Base-by-base conservation (phyloP, 2,797 vertebrate species). In the Loris lydekkerianus region DNA sequence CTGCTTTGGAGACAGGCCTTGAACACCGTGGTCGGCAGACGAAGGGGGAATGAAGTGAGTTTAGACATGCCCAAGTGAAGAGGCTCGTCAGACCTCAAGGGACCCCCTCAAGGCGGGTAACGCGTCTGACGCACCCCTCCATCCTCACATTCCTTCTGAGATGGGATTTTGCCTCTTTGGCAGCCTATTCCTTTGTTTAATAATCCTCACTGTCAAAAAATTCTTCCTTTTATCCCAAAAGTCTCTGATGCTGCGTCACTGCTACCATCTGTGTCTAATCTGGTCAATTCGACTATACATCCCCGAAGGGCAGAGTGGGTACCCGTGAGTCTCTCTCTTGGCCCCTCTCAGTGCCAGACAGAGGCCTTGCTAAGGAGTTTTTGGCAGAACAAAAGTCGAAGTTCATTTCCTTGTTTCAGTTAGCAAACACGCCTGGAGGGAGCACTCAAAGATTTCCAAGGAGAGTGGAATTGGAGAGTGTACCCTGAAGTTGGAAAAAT, bases 71-170 rank as follows among this genome's bases (percentile, higher is more conserved):
- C 43, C 46, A 4, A 2, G 29, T 34, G 15, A 81, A 40, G 49
- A 4, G 43, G 72, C 18, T 67, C 69, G 18, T 25, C 31, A 72
- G 78, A 25, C 56, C 20, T 49, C 18, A 34, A 23, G 60, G 37
- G 46, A n/a, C 3, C 6, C 53, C 67, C 63, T 46, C 17, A 11
- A 37, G 43, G 25, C 3, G 29, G 76, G 20, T 53, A 53, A 58
- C 10, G 5, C 10, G 13, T 31, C 72, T 1, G 1, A 21, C 25
- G 14, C 0, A 8, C 6, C 20, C 6, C 60, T 76, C 13, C 10
- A 0, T 3, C 6, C 29, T 34, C 10, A 10, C 2, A 10, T 56
- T 84, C 43, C 89, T 86, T 65, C 60, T 23, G 77, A 72, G n/a
- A 1, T 34, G 56, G 21, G n/a, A 3, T n/a, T 92, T 34, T 31